Evolutionary conservation across 2,888 invertebrate genomes (phyloP).

Genomic region (Rosalia funebris): DNA sequence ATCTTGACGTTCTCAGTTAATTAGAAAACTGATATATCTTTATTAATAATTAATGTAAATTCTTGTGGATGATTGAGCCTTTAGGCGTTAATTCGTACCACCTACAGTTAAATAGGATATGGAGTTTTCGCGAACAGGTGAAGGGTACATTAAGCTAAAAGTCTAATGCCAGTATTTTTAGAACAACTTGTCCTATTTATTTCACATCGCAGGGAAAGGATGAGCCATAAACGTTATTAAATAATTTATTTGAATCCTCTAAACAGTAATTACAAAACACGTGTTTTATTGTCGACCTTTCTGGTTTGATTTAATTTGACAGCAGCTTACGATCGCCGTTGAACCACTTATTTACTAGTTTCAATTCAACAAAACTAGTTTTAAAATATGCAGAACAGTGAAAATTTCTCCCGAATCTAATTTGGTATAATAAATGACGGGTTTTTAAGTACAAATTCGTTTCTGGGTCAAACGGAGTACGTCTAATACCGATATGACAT

Average conservation of each 20-base stretch:
- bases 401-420: background rate
- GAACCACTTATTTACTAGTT: background rate
- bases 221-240: too few relatives aligned
- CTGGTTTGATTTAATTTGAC: too few relatives aligned
- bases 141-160: too few relatives aligned
- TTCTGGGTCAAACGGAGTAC: background rate
- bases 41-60: constrained; percentile 17
- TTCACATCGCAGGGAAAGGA: too few relatives aligned
- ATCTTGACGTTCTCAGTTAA: constrained; percentile 4
- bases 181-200: too few relatives aligned
- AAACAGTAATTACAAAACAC: too few relatives aligned
- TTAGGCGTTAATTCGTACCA: constrained; percentile 5
- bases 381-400: background rate
- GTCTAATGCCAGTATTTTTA: too few relatives aligned
- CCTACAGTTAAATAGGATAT: constrained; percentile 6
- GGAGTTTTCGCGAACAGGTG: background rate
- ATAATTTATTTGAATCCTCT: too few relatives aligned
- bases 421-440: background rate
- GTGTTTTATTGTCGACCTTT: too few relatives aligned
- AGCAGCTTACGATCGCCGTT: too few relatives aligned
- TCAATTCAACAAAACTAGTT: background rate
- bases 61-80: constrained; percentile 5
- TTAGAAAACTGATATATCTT: constrained; percentile 14
- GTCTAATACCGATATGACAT: background rate
- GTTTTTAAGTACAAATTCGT: background rate